Base-by-base conservation (phyloP, 2,888 invertebrate species). In the Crepidodera aurea region DNA sequence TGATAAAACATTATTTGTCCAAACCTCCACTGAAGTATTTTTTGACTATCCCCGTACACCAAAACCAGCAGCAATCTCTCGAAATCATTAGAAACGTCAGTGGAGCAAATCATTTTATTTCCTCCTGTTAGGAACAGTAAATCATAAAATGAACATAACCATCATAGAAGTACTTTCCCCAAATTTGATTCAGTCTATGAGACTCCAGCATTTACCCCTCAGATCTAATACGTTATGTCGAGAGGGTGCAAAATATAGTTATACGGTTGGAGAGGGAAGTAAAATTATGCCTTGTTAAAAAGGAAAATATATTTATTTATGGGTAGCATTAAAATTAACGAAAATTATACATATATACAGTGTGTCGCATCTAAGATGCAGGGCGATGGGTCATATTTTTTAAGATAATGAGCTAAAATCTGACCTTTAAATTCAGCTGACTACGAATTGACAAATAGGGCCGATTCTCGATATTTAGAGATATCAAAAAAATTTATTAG, bases 171-270 rank as follows among this genome's bases (percentile, higher is more conserved):
- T 62, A 63, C 62, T 64, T 60, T 58, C 66, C 66, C 62, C 64
- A 60, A 67, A 67, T 67, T 67, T 64, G 66, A 67, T 67, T 67
- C 60, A 67, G 64, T 67, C 64, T 53, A 60, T 48, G 55, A 64
- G 57, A 40, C 54, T 57, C 62, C 55, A 22, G 55, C 42, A 69
- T 64, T 73, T 70, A 71, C 73, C 75, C 74, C 74, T 70, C 71
- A 66, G 69, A 62, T 60, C 62, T 60, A 50, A 64, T 64, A 60
- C 66, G 60, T 64, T 72, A 71, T 48, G 12, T 29, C 71, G 73
- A 69, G 71, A 67, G 70, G 71, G 72, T 71, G 54, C 44, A 44
- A 59, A 58, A 58, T 54, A 48, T 19, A 48, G 60, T 54, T 37
- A 19, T 44, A 44, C 10, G 22, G 12, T 12, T 34, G 12, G 34